Percentiles rank a stretch among this genome's conserved stretches.
Evolutionary conservation across 2,797 vertebrate species (phyloP).

Genomic region (Myotis daubentonii): DNA sequence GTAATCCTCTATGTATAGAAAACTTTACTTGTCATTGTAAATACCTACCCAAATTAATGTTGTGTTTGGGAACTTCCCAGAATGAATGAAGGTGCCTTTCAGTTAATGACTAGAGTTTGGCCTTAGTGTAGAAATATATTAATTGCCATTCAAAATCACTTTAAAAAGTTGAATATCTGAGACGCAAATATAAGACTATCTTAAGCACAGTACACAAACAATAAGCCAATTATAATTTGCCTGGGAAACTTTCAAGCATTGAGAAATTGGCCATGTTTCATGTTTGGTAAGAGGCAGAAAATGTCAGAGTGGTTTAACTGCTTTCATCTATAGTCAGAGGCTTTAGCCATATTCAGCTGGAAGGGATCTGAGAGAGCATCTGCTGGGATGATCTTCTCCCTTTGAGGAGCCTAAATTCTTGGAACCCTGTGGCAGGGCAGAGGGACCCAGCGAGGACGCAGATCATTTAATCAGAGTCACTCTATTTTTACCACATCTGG

Average conservation of each 20-base stretch:
- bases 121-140: neutral
- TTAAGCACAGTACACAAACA: constrained; percentile 29
- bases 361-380: neutral
- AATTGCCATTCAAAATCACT: constrained; percentile 41
- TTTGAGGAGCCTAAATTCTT: neutral
- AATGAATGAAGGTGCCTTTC: neutral
- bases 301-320: neutral
- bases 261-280: neutral
- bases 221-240: constrained; percentile 28
- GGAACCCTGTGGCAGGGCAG: neutral
- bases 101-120: neutral
- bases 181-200: neutral
- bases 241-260: neutral
- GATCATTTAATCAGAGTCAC: neutral
- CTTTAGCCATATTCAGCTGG: neutral
- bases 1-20: neutral
- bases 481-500: neutral
- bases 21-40: neutral
- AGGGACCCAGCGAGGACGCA: neutral
- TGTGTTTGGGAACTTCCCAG: neutral
- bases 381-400: neutral
- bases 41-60: neutral
- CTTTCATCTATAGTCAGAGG: neutral
- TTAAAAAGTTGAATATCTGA: neutral
- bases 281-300: neutral